Conservation (phyloP, 1,140 invertebrate species). For the Camponotus pennsylvanicus region DNA sequence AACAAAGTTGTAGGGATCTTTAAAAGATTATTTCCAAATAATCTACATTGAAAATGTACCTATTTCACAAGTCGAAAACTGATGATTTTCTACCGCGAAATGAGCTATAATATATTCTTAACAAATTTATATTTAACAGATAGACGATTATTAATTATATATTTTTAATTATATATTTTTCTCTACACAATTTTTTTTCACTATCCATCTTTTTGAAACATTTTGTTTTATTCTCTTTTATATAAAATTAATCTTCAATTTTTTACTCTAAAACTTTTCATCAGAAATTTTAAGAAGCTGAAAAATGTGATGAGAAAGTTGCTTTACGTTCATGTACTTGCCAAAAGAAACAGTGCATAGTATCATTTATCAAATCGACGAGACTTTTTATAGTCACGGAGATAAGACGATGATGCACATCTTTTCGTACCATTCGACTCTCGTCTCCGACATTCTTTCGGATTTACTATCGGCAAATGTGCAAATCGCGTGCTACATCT, state of each 20-base stretch:
- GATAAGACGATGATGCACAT: conserved; percentile 2
- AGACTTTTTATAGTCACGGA: conserved; percentile 9
- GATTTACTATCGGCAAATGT: conserved; percentile 46
- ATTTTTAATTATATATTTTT: neutral
- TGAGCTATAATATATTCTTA: neutral
- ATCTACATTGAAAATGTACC: no score
- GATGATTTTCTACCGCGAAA: neutral
- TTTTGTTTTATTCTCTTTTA: neutral
- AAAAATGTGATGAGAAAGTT: conserved; percentile 24
- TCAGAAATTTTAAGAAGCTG: conserved; percentile 3
- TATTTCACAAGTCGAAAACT: neutral
- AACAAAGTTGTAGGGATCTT: no score
- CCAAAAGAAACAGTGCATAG: neutral
- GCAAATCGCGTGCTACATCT: conserved; percentile 51
- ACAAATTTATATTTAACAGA: neutral
- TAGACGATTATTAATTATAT: neutral
- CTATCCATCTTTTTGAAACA: neutral
- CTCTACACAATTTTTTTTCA: neutral
- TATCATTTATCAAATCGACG: conserved; percentile 43
- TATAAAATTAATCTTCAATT: conserved; percentile 18
- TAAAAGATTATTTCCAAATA: no score
- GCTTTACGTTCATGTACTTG: conserved; percentile 11
- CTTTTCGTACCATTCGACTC: conserved; percentile 41
- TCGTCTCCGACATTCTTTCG: conserved; percentile 40
- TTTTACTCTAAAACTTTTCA: neutral